phyloP scores from a whole-genome alignment of 2,797 vertebrate species.

The Semotilus atromaculatus region DNA sequence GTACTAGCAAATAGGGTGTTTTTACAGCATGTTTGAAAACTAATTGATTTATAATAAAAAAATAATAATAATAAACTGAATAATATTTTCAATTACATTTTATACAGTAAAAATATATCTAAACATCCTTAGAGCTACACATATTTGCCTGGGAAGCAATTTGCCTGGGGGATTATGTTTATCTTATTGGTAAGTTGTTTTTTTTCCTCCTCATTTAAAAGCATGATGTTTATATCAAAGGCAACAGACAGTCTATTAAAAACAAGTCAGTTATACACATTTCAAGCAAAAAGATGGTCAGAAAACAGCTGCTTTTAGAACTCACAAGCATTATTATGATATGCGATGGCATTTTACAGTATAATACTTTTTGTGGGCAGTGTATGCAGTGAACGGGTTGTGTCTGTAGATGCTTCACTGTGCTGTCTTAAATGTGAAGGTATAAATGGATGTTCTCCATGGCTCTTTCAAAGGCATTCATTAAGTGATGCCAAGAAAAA shows the following conservation, averaged over 20 bases:
- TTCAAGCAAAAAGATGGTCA: background rate
- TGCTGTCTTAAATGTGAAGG: background rate
- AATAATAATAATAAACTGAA: background rate
- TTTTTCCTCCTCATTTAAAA: background rate
- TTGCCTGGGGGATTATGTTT: background rate
- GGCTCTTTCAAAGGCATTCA: background rate
- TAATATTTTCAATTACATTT: background rate
- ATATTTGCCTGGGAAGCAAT: background rate
- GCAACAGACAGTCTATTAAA: background rate
- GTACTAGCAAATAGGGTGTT: background rate
- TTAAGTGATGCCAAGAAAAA: background rate
- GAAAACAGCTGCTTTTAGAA: background rate
- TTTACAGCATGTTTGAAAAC: background rate
- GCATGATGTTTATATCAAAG: background rate
- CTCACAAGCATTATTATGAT: background rate
- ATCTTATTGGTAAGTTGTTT: background rate
- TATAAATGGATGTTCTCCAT: background rate
- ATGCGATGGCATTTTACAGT: background rate
- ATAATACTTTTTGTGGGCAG: background rate
- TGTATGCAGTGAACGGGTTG: background rate
- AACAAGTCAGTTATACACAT: background rate
- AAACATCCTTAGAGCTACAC: background rate
- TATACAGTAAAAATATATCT: background rate
- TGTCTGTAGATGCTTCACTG: background rate
- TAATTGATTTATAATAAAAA: too few species aligned